A percentile compares a stretch with the other conserved stretches of the same genome.
Evolutionary conservation across 2,797 vertebrate species (phyloP).

Genomic region (Crax fasciolata): DNA sequence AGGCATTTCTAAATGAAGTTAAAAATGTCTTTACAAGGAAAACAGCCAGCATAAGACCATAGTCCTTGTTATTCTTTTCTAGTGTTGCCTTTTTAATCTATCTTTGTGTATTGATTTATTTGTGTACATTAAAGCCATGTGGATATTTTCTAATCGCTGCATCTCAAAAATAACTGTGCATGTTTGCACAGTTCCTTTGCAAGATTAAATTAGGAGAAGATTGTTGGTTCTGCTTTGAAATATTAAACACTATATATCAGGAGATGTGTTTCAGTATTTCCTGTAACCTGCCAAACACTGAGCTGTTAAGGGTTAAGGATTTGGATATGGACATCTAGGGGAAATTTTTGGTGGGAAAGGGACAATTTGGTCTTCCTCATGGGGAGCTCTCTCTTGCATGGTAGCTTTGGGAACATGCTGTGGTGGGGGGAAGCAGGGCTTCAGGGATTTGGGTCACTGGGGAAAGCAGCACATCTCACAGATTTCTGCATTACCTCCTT

Average conservation of each 20-base stretch:
- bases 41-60: not conserved
- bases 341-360: not conserved
- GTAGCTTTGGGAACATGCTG: not conserved
- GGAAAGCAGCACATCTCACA: not conserved
- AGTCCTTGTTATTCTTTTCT: not conserved
- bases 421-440: not conserved
- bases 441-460: not conserved
- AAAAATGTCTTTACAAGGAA: not conserved
- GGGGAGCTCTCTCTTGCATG: fast-evolving
- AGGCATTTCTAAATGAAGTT: conserved; percentile 4
- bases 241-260: not conserved
- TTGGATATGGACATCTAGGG: not conserved
- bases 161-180: not conserved
- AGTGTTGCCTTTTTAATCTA: not conserved
- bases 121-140: not conserved
- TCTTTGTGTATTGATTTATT: not conserved
- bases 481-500: not conserved
- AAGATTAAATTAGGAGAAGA: not conserved
- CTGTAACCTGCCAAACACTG: not conserved
- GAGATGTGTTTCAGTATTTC: not conserved
- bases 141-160: not conserved
- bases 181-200: not conserved
- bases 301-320: not conserved
- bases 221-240: not conserved
- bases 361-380: not conserved